phyloP scores from a whole-genome alignment of 2,113 vertebrate species.

The Caretta caretta region DNA sequence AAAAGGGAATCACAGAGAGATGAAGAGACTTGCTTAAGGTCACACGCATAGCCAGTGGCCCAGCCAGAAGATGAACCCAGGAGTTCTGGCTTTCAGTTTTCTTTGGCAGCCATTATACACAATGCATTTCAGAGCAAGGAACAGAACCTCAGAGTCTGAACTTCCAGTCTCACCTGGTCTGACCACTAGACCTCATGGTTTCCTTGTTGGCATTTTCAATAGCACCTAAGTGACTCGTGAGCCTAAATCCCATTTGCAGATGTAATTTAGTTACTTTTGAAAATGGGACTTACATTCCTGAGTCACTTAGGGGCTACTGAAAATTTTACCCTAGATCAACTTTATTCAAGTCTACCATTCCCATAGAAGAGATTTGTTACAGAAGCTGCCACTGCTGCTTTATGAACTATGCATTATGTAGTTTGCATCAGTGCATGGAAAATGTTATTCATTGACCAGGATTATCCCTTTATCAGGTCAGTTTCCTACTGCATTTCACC shows the following conservation, averaged over 20 bases:
- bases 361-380: not conserved
- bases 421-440: slow-evolving; percentile 46
- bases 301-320: not conserved
- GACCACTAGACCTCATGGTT: not conserved
- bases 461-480: slow-evolving; percentile 73
- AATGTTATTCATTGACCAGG: slow-evolving; percentile 76
- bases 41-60: not conserved
- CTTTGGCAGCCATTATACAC: not conserved
- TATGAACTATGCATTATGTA: slow-evolving; percentile 15
- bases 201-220: not conserved
- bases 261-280: not conserved
- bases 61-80: not conserved
- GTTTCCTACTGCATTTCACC: slow-evolving; percentile 76
- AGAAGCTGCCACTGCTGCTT: not conserved
- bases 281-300: not conserved
- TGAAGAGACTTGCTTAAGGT: not conserved
- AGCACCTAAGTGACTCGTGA: not conserved
- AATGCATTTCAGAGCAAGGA: not conserved
- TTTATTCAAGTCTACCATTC: not conserved
- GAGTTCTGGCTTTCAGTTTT: not conserved
- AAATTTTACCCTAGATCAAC: not conserved
- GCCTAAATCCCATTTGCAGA: not conserved
- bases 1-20: not conserved
- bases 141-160: not conserved
- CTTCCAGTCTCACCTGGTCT: not conserved